Base-by-base conservation (phyloP, 2,888 invertebrate species). In the Encarsia formosa region DNA sequence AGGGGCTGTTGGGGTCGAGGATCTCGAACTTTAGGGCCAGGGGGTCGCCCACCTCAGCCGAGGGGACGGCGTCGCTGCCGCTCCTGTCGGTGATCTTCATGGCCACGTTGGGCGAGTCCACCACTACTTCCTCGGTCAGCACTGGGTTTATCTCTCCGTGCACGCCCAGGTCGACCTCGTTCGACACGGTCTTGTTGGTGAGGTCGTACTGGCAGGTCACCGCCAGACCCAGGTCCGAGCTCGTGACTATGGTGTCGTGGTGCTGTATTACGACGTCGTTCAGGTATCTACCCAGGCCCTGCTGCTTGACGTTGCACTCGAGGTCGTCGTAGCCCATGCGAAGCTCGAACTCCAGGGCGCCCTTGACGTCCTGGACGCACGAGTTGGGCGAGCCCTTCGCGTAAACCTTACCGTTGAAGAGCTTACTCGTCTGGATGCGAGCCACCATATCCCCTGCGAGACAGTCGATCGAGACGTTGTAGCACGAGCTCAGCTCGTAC, bases 261-360 rank as follows among this genome's bases (percentile, higher is more conserved):
- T 94, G 93, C 73, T 95, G 94, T 66, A 95, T 92, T 50, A 94
- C 89, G 57, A 92, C 91, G 75, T 94, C 94, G 75, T 92, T 94
- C 68, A 91, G 81, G 71, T 89, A 91, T 67, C 87, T 82, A 60
- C 92, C 92, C 56, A 88, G 81, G 51, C 90, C 88, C 68, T 91
- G 91, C 71, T 92, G 90, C 65, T 89, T 86, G 42, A 94, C 92
- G 74, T 92, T 92, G 74, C 94, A 94, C 73, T 93, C 92, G 58
- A 94, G 81, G 72, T 94, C 91, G 72, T 89, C 90, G 77, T 92
- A 94, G 45, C 87, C 87, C 90, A 95, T 92, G 63, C 86, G 87
- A 61, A 95, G 79, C 74, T 93, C 91, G 71, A 95, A 95, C 75
- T 93, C 91, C 56, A 94, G 77, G 58, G 90, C 87, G 67, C 87